Base-by-base conservation (phyloP, 2,888 invertebrate species). In the Electrophaes corylata region DNA sequence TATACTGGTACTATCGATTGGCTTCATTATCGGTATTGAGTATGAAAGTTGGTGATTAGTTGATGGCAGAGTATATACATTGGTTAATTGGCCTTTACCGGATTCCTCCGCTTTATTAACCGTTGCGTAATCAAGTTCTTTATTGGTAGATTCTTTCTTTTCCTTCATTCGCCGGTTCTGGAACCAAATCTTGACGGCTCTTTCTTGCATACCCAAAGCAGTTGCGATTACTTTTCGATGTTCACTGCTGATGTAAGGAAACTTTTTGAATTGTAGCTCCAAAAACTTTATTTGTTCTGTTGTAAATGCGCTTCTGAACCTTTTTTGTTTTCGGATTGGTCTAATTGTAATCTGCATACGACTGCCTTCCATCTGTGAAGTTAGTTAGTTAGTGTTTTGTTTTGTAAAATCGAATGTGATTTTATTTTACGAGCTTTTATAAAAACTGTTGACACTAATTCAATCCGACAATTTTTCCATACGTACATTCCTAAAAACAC, bases 101-200 rank as follows among this genome's bases (percentile, higher is more conserved):
- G 67, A 64, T 65, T 70, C 67, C 33, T 58, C 46, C 31, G 60
- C 62, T 51, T 64, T 70, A 52, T 47, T 65, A 46, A 62, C 50
- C 23, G 46, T 70, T 52, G 70, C 67, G 31, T 73, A 67, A 48
- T 76, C 72, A 35, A 62, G 50, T 62, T 81, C 78, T 55, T 75
- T 76, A 11, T 54, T 57, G 2, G 18, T 78, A 0, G 51, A 35
- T 60, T 94, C 94, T 75, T 94, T 95, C 76, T 95, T 95, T 73
- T 91, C 91, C 66, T 94, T 95, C 96, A 96, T 96, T 4, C 96
- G 86, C 0, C 96, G 90, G 78, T 96, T 96, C 78, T 97, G 96
- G 74, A 96, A 97, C 96, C 96, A 96, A 54, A 96, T 95, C 80
- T 96, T 97, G 26, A 97, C 94, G 67, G 96, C 95, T 52, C 94